Evolutionary conservation across 2,113 vertebrate genomes (phyloP), one percentile per base, ranked within the genome.

Genomic region (mouse (Mus musculus)): DNA sequence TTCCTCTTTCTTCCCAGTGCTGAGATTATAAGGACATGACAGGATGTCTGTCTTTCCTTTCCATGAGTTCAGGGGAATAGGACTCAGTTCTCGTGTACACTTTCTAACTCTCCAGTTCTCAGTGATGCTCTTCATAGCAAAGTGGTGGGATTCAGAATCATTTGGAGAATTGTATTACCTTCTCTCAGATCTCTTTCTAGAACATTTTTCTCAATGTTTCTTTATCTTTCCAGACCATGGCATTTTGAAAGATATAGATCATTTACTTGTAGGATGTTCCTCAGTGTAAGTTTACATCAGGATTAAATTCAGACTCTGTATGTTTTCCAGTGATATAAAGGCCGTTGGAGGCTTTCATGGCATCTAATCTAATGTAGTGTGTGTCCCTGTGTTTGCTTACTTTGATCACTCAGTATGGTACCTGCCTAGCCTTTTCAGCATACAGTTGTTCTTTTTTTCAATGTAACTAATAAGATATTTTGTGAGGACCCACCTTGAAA

Each of bases 91-190:
- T 86, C 39, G 20, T 13, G 3, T 49, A 33, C 39, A 67, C 39
- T 46, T 65, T 19, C 26, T 86, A 9, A 82, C 9, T 61, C 5
- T 67, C 28, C 39, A 85, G 26, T 26, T 46, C 39, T 65, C 8
- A 85, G 9, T 89, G 56, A 52, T 95, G 7, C 24, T 42, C 28
- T 84, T 96, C 86, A 71, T 76, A 94, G 82, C 42, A 93, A 82
- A 93, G 90, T 46, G 14, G 59, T 89, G 11, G 63, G 82, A 39
- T 88, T 95, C n/a, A 65, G 42, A 88, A 65, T 93, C 24, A 46
- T 39, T 22, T 73, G 39, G 72, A 73, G 8, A 36, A 61, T 81
- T 89, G 92, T 77, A 61, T 82, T 71, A 19, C 22, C 30, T 12
- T 82, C 28, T 63, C 6, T 90, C 3, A 90, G 46, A 19, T 96